Conservation (phyloP, 2,797 vertebrate genomes). For the Bradypodion ventrale region DNA sequence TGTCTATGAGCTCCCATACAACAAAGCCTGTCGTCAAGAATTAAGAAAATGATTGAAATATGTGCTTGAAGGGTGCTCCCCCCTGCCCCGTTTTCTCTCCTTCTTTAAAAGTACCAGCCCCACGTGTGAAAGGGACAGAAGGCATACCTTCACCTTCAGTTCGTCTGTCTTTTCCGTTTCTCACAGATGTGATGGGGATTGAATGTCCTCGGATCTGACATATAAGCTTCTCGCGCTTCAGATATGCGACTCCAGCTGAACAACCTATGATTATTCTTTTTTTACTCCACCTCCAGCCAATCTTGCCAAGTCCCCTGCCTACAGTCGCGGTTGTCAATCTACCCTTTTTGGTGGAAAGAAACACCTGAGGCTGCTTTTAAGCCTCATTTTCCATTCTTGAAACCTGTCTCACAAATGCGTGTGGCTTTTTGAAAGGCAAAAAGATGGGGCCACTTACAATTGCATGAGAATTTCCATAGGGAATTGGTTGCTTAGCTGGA, state of each 20-base stretch:
- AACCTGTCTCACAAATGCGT: conserved; percentile 60
- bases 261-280: conserved; percentile 13
- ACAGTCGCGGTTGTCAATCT: conserved; percentile 41
- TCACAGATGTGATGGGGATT: neutral
- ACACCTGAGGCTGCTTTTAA: conserved; percentile 68
- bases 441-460: conserved; percentile 49
- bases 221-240: conserved; percentile 11
- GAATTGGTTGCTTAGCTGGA: conserved; percentile 66
- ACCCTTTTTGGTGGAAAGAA: neutral
- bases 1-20: conserved; percentile 71
- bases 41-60: conserved; percentile 52
- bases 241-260: neutral
- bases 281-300: neutral
- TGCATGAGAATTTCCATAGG: conserved; percentile 56
- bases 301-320: conserved; percentile 34
- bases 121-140: neutral
- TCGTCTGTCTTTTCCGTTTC: neutral
- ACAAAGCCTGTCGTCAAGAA: conserved; percentile 74
- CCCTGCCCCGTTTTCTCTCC: neutral
- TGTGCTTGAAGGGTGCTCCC: neutral
- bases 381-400: conserved; percentile 67
- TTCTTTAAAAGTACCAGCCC: conserved; percentile 18
- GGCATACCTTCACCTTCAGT: neutral
- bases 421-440: conserved; percentile 61
- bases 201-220: rapidly evolving